Percentiles rank a stretch among this genome's conserved stretches.
phyloP scores from a whole-genome alignment of 1,140 invertebrate species.

The Euwallacea fornicatus region DNA sequence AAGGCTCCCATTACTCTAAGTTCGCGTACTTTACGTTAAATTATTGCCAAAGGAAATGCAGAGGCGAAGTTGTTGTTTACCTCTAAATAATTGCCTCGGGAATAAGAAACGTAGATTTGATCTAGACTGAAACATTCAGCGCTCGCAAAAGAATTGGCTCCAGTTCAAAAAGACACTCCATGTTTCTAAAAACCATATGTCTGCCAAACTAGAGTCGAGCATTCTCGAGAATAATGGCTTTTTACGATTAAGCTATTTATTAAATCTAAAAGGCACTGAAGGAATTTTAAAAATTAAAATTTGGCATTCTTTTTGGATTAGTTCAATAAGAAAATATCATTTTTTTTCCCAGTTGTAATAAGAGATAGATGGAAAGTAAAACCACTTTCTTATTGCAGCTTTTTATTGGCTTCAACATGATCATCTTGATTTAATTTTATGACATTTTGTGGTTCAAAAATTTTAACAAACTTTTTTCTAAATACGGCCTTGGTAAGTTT shows the following conservation, averaged over 20 bases:
- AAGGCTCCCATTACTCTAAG: conserved; percentile 13
- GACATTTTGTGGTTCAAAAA: no score
- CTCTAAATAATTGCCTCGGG: conserved; percentile 33
- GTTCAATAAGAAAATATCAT: no score
- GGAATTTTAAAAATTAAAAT: no score
- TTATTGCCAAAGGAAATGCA: conserved; percentile 32
- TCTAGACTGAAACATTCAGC: conserved; percentile 34
- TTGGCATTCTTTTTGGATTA: no score
- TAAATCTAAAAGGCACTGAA: no score
- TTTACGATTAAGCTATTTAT: background rate
- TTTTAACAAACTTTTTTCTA: no score
- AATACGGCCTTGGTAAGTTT: no score
- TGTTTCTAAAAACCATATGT: conserved; percentile 33
- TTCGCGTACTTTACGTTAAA: conserved; percentile 27
- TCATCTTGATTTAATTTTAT: no score
- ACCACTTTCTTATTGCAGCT: no score
- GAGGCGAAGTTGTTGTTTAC: conserved; percentile 32
- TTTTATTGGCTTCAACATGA: no score
- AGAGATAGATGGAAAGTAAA: no score
- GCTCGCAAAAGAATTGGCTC: conserved; percentile 31
- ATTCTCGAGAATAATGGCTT: background rate
- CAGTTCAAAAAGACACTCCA: conserved; percentile 33
- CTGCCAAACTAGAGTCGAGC: conserved; percentile 8
- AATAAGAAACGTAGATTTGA: conserved; percentile 35
- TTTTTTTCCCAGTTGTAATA: no score